A percentile compares a stretch with the other conserved stretches of the same genome.
These are phyloP conservation scores for Cloeon dipterum DNA, from an alignment of 2,888 invertebrate genomes.

Conservation along the genomic window DNA sequence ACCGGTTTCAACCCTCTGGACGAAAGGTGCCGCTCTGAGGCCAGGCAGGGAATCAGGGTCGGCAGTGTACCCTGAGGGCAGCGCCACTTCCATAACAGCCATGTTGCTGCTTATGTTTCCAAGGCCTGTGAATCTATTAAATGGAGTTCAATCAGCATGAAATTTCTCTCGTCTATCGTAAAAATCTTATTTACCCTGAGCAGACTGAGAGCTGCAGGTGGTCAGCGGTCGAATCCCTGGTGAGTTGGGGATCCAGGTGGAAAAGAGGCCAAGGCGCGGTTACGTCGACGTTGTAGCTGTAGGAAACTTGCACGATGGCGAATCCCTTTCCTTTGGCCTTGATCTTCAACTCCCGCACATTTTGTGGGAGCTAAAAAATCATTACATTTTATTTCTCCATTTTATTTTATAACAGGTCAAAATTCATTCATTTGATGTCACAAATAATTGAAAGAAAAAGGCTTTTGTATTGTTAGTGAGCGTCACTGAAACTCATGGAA, in stretches of 20 bases:
- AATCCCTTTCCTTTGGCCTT: constrained; percentile 62
- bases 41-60: constrained; percentile 49
- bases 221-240: constrained; percentile 50
- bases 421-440: no score
- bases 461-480: background rate
- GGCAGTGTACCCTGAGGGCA: constrained; percentile 80
- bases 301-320: constrained; percentile 52
- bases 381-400: no score
- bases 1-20: constrained; percentile 42
- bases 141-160: background rate
- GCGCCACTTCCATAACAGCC: constrained; percentile 70
- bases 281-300: constrained; percentile 62
- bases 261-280: constrained; percentile 75
- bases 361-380: constrained; percentile 23
- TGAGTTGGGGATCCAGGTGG: constrained; percentile 64
- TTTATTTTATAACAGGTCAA: no score
- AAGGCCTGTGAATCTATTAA: background rate
- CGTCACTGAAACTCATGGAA: no score
- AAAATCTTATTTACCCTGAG: constrained; percentile 34
- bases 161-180: background rate
- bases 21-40: constrained; percentile 29
- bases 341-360: constrained; percentile 39
- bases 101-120: constrained; percentile 48
- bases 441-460: no score
- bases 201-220: constrained; percentile 64